These are phyloP conservation scores for Leptopilina myrica DNA, from an alignment of 2,888 invertebrate species.

Conservation along the genomic window DNA sequence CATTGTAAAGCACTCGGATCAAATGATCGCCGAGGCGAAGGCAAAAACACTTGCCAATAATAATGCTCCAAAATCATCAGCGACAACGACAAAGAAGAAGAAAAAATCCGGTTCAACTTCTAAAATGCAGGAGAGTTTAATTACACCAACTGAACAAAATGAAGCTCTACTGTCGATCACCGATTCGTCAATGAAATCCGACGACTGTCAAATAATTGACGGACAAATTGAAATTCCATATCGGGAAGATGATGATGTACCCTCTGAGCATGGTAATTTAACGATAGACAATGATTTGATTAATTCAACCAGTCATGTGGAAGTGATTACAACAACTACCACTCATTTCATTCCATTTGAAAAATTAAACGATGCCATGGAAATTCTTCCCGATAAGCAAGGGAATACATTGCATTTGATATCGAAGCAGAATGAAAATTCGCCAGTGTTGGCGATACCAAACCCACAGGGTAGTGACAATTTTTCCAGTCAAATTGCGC, in stretches of 20 bases:
- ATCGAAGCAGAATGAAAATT: slow-evolving; percentile 68
- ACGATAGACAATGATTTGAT: slow-evolving; percentile 40
- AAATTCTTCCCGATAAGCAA: slow-evolving; percentile 53
- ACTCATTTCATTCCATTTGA: slow-evolving; percentile 65
- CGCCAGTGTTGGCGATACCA: slow-evolving; percentile 68
- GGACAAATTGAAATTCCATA: slow-evolving; percentile 35
- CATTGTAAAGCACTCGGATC: slow-evolving; percentile 79
- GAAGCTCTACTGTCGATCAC: slow-evolving; percentile 48
- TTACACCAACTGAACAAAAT: slow-evolving; percentile 59
- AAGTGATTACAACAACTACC: slow-evolving; percentile 50
- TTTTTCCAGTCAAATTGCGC: slow-evolving; percentile 68
- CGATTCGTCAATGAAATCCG: slow-evolving; percentile 46
- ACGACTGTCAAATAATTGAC: slow-evolving; percentile 51
- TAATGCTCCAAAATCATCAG: slow-evolving; percentile 59
- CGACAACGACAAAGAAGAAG: slow-evolving; percentile 60
- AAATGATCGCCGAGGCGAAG: slow-evolving; percentile 77
- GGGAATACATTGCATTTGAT: slow-evolving; percentile 70
- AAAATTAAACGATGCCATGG: slow-evolving; percentile 57
- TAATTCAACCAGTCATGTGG: slow-evolving; percentile 45
- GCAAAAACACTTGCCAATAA: slow-evolving; percentile 67
- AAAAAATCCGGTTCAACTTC: slow-evolving; percentile 52
- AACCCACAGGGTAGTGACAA: slow-evolving; percentile 67
- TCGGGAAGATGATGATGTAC: slow-evolving; percentile 9
- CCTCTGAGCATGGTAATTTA: slow-evolving; percentile 45
- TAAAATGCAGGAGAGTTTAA: slow-evolving; percentile 62